Evolutionary conservation across 53 echinoderm and acorn worm species (phyloP), one percentile per base, ranked within the genome.

Genomic region (Echinarachnius parma): DNA sequence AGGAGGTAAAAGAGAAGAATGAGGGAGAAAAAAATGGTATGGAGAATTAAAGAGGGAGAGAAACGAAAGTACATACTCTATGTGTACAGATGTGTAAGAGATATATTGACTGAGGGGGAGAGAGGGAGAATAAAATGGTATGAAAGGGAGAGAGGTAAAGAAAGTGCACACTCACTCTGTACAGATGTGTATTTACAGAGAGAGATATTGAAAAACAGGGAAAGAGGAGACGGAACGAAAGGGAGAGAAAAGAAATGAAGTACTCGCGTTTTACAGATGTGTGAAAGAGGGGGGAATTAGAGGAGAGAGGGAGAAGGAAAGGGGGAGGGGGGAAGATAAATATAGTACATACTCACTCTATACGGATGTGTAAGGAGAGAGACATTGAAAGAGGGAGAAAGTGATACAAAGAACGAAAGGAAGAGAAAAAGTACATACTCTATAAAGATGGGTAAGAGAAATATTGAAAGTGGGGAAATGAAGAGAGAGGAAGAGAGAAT

Each of bases 301-400:
- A 9, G 22, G n/a, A 39, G 39, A 39, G 39, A 39, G 39, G 13
- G 7, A 39, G 39, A 13, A 7, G 13, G 39, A 39, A 13, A 23
- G 24, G 54, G 24, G 18, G 24, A 23, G 24, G 48, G 65, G 46
- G 65, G 65, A 19, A 14, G 65, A 65, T 65, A 45, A 28, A n/a
- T n/a, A n/a, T n/a, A n/a, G n/a, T n/a, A n/a, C n/a, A n/a, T n/a
- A n/a, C n/a, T n/a, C n/a, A n/a, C n/a, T n/a, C n/a, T n/a, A 39
- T 39, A 39, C 13, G 13, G 39, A 9, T 9, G 13, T 39, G 13
- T 39, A 39, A 39, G 13, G 39, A 39, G 39, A 39, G 39, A 39
- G 39, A 39, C 7, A 39, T 7, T 9, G 39, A 39, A 13, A 39
- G 39, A 39, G 13, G 39, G 39, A 39, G 39, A 39, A 13, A 39